phyloP scores from a whole-genome alignment of 2,888 invertebrate genomes.

The Pammene fasciana region DNA sequence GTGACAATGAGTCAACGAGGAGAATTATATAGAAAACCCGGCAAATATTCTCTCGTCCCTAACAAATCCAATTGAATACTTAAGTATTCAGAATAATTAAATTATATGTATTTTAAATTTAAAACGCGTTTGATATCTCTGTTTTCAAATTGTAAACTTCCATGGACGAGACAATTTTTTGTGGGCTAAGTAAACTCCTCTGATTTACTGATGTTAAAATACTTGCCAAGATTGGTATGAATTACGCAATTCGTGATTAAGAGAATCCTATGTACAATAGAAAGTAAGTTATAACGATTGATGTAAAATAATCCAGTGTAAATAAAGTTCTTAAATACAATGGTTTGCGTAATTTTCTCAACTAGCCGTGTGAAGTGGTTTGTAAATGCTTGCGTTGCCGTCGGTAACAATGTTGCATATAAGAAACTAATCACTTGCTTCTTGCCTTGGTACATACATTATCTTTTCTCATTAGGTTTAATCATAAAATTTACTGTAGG shows the following conservation, averaged over 20 bases:
- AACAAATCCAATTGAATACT: no score
- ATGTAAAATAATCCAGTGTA: constrained; percentile 81
- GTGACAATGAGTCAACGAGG: constrained; percentile 26
- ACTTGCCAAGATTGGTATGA: constrained; percentile 53
- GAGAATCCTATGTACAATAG: constrained; percentile 64
- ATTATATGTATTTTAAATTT: no score
- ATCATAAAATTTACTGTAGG: no score
- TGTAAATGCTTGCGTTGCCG: constrained; percentile 49
- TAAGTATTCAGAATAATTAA: no score
- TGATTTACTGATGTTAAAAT: constrained; percentile 39
- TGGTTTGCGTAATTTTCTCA: constrained; percentile 66
- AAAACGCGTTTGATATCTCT: no score
- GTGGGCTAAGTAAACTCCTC: neutral
- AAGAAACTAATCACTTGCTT: constrained; percentile 17
- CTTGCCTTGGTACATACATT: constrained; percentile 4
- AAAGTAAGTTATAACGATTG: constrained; percentile 68
- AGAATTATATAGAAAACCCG: constrained; percentile 17
- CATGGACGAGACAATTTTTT: constrained; percentile 1
- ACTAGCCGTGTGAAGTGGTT: constrained; percentile 61
- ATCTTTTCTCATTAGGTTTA: neutral
- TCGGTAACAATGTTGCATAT: constrained; percentile 11
- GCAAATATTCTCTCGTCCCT: neutral
- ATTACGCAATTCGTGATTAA: constrained; percentile 44
- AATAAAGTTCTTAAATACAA: constrained; percentile 77
- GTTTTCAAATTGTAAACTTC: no score